Evolutionary conservation across 2,113 vertebrate species (phyloP).

Genomic region (Perognathus longimembris): DNA sequence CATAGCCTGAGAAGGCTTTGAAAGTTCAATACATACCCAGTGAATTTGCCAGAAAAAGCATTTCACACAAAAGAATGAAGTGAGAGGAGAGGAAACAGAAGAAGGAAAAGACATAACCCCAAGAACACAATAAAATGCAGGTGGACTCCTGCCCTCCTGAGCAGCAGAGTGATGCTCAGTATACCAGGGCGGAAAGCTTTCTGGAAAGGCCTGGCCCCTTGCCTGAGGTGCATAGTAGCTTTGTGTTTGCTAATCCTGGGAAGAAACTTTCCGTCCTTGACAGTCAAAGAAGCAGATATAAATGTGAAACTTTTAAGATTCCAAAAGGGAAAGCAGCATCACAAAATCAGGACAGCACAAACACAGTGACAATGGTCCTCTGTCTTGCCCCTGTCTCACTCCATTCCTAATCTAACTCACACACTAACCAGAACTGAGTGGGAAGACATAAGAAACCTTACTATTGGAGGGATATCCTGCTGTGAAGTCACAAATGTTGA

Average conservation of each 20-base stretch:
- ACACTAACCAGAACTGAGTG: neutral
- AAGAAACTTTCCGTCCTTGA: slow-evolving; percentile 73
- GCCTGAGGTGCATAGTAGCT: slow-evolving; percentile 69
- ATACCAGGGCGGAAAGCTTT: slow-evolving; percentile 45
- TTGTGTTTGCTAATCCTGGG: slow-evolving; percentile 74
- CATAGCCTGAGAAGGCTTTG: slow-evolving; percentile 68
- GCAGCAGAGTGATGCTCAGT: neutral
- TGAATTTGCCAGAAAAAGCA: slow-evolving; percentile 67
- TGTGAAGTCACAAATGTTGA: neutral
- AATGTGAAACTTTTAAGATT: slow-evolving; percentile 57
- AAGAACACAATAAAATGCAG: neutral
- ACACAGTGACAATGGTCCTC: neutral
- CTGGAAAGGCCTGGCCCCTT: slow-evolving; percentile 64
- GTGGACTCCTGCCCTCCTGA: slow-evolving; percentile 56
- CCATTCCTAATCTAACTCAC: neutral
- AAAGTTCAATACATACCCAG: slow-evolving; percentile 73
- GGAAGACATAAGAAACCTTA: neutral
- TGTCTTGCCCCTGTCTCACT: neutral
- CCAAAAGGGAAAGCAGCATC: slow-evolving; percentile 71
- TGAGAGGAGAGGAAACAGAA: neutral
- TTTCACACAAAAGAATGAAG: slow-evolving; percentile 64
- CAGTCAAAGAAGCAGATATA: slow-evolving; percentile 66
- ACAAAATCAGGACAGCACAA: neutral
- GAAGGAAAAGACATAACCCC: slow-evolving; percentile 27
- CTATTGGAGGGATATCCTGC: neutral